phyloP scores from a whole-genome alignment of 30 jellyfish, hydroid and myxozoan species.

The Calvadosia cruxmelitensis region DNA sequence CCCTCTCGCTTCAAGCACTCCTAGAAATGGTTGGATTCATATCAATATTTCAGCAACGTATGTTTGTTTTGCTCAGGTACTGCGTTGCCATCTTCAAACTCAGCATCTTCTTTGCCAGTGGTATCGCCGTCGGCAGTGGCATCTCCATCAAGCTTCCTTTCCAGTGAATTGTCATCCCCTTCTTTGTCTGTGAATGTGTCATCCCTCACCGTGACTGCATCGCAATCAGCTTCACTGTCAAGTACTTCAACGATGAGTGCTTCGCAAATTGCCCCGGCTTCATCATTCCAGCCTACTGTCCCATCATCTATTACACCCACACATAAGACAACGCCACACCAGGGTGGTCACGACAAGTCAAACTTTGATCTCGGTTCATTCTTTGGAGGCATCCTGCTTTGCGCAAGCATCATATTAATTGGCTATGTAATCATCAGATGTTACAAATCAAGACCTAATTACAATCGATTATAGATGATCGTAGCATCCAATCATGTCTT shows the following conservation, averaged over 20 bases:
- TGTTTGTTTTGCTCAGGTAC: too few relatives aligned
- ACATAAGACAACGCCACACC: slow-evolving; percentile 23
- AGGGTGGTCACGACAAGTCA: not conserved
- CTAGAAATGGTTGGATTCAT: too few relatives aligned
- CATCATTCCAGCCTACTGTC: too few relatives aligned
- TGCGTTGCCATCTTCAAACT: too few relatives aligned
- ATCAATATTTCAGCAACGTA: too few relatives aligned
- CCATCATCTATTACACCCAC: slow-evolving; percentile 7
- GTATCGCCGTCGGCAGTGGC: too few relatives aligned
- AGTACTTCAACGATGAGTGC: not conserved
- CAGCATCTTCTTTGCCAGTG: too few relatives aligned
- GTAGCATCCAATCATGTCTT: too few relatives aligned
- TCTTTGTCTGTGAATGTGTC: too few relatives aligned
- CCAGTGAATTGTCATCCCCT: too few relatives aligned
- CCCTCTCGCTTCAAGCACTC: too few relatives aligned
- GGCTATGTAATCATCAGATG: slow-evolving; percentile 46
- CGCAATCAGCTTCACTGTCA: not conserved
- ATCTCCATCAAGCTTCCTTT: too few relatives aligned
- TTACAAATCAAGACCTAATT: slow-evolving; percentile 47
- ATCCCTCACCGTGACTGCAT: not conserved
- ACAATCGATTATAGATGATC: slow-evolving; percentile 12
- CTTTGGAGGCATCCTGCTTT: slow-evolving; percentile 69
- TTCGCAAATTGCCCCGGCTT: not conserved
- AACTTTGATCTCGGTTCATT: slow-evolving; percentile 69
- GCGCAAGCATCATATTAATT: slow-evolving; percentile 45